A percentile compares a stretch with the other conserved stretches of the same genome.
Conservation (phyloP, 2,888 invertebrate genomes). For the Trilocha varians region DNA sequence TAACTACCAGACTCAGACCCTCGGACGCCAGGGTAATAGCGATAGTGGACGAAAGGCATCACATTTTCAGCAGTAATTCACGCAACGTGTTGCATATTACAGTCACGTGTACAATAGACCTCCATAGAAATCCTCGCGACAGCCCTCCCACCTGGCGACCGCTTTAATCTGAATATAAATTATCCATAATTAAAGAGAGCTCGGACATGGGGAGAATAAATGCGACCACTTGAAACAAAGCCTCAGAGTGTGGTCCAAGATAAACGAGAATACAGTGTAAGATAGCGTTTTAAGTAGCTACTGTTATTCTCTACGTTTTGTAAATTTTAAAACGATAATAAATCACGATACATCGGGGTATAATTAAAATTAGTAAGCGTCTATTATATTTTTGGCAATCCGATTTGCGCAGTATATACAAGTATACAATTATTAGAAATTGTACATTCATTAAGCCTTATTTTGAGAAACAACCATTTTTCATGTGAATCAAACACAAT, state of each 20-base stretch:
- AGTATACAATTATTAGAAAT: no score
- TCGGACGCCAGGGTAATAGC: background rate
- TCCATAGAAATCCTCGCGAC: slow-evolving; percentile 12
- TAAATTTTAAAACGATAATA: no score
- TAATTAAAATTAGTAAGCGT: no score
- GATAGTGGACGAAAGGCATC: background rate
- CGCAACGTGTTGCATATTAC: slow-evolving; percentile 26
- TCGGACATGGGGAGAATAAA: slow-evolving; percentile 68
- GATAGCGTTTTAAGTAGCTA: no score
- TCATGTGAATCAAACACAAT: no score
- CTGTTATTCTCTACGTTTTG: no score
- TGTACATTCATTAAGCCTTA: no score
- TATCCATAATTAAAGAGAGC: slow-evolving; percentile 70
- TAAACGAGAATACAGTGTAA: slow-evolving; percentile 5
- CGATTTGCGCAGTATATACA: no score
- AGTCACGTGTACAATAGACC: slow-evolving; percentile 47
- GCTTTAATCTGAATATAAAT: slow-evolving; percentile 71
- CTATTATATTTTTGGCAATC: no score
- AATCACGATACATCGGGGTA: no score
- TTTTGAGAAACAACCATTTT: no score
- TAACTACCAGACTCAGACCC: background rate
- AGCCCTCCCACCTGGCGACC: slow-evolving; percentile 49
- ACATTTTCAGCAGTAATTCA: background rate
- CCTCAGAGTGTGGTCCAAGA: slow-evolving; percentile 28
- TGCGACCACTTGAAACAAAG: slow-evolving; percentile 69